Conservation (phyloP, 2,113 vertebrate species). For the Anoplopoma fimbria region DNA sequence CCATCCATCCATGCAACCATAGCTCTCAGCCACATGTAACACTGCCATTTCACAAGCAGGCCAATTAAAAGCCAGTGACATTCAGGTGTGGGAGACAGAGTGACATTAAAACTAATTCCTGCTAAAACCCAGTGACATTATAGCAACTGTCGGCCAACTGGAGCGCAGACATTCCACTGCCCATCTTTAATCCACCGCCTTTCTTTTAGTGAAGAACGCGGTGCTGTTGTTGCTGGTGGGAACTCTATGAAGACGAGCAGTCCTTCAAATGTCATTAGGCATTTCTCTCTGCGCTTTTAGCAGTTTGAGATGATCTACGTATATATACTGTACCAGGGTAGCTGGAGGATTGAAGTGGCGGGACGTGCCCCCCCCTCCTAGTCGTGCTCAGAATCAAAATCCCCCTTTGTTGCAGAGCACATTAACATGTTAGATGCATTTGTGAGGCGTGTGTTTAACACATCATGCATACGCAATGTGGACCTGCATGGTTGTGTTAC, state of each 20-base stretch:
- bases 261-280: constrained; percentile 79
- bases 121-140: constrained; percentile 82
- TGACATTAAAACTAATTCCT: constrained; percentile 84
- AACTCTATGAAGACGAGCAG: constrained; percentile 26
- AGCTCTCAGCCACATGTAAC: constrained; percentile 69
- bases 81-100: constrained; percentile 76
- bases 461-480: constrained; percentile 22
- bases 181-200: constrained; percentile 44
- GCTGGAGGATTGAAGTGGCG: constrained; percentile 47
- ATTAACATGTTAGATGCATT: constrained; percentile 59
- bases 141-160: constrained; percentile 32
- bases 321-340: constrained; percentile 55
- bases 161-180: constrained; percentile 37
- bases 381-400: constrained; percentile 68
- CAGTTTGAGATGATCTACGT: constrained; percentile 53
- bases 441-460: constrained; percentile 32
- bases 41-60: constrained; percentile 67
- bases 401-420: constrained; percentile 33
- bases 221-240: constrained; percentile 43
- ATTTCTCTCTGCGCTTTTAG: constrained; percentile 60
- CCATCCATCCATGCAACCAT: constrained; percentile 32
- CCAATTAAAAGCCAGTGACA: constrained; percentile 84
- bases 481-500: background rate
- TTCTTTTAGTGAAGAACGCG: constrained; percentile 26
- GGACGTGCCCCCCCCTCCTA: constrained; percentile 11